Conservation (phyloP, 2,113 vertebrate species). For the Equus przewalskii region DNA sequence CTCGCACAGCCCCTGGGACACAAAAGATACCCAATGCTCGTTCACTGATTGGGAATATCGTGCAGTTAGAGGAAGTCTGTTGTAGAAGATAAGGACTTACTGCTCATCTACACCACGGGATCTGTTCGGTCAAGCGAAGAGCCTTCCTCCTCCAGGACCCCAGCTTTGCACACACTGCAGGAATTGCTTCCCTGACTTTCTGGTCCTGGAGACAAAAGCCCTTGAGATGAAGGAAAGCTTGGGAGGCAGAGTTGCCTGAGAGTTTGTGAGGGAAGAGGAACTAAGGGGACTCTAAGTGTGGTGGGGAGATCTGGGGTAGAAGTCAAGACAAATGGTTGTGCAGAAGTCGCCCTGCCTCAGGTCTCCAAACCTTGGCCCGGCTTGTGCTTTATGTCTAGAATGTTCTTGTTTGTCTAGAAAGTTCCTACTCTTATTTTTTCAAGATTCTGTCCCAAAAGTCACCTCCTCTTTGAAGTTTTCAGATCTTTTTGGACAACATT, state of each 20-base stretch:
- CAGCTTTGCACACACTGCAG: background rate
- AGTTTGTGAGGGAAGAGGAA: background rate
- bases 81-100: background rate
- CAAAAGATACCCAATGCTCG: background rate
- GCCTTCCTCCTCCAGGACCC: background rate
- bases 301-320: background rate
- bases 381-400: background rate
- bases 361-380: background rate
- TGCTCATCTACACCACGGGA: accelerated
- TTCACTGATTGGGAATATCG: background rate
- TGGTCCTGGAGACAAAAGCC: background rate
- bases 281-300: background rate
- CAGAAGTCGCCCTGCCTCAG: background rate
- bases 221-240: background rate
- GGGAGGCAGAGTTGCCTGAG: background rate
- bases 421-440: background rate
- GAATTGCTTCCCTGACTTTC: background rate
- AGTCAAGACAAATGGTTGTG: background rate
- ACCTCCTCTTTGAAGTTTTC: background rate
- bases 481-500: background rate
- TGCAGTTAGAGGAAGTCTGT: background rate
- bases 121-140: accelerated
- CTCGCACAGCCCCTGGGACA: background rate
- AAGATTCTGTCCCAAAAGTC: background rate
- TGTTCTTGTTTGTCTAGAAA: background rate